Evolutionary conservation across 1,140 invertebrate genomes (phyloP).

Genomic region (Camponotus pennsylvanicus): DNA sequence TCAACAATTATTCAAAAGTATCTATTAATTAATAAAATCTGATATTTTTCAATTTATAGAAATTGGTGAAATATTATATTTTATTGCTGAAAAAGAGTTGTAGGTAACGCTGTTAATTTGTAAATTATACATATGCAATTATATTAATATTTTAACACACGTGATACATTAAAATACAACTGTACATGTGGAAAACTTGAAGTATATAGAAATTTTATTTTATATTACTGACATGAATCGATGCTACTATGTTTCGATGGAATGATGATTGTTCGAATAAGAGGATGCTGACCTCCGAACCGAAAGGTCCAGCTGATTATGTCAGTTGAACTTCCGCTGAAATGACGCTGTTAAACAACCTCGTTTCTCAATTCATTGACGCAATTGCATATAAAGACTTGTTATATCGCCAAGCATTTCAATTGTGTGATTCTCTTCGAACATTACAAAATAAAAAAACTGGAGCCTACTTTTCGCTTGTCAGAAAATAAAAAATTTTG

Average conservation of each 20-base stretch:
- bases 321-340: slow-evolving; percentile 28
- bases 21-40: neutral
- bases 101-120: neutral
- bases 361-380: slow-evolving; percentile 50
- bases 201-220: slow-evolving; percentile 1
- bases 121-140: neutral
- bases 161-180: neutral
- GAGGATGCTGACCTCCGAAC: slow-evolving; percentile 60
- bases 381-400: slow-evolving; percentile 49
- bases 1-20: neutral
- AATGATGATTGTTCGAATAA: neutral
- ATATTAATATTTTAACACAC: neutral
- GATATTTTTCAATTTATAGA: neutral
- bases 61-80: neutral
- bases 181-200: neutral
- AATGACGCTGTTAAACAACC: slow-evolving; percentile 42
- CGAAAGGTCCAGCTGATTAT: slow-evolving; percentile 58
- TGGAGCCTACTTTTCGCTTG: neutral
- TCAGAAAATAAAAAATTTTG: neutral
- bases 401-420: slow-evolving; percentile 26
- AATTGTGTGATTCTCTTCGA: neutral
- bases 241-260: slow-evolving; percentile 3
- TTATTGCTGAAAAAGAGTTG: neutral
- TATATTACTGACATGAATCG: neutral
- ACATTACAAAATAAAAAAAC: neutral